These are phyloP conservation scores for Gryllus longicercus DNA, from an alignment of 2,888 invertebrate species.

Conservation along the genomic window DNA sequence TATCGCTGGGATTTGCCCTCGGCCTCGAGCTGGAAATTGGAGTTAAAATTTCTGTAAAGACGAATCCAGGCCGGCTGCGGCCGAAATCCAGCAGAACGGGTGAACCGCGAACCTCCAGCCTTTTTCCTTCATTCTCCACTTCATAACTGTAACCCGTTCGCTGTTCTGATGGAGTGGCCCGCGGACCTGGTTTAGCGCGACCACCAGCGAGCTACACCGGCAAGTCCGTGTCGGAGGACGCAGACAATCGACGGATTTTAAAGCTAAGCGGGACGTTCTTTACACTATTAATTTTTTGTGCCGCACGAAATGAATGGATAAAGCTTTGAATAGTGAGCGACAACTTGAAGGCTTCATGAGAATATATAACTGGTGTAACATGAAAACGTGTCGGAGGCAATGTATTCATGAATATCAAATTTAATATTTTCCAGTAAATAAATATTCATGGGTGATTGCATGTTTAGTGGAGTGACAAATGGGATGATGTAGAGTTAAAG, in stretches of 20 bases:
- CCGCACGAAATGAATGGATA: too few species aligned
- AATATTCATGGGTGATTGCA: background rate
- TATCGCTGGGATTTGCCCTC: background rate
- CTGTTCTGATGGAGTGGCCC: too few species aligned
- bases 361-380: background rate
- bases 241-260: too few species aligned
- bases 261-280: too few species aligned
- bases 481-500: background rate
- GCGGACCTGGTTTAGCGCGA: too few species aligned
- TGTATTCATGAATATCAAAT: constrained; percentile 6
- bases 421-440: constrained; percentile 11
- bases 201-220: too few species aligned
- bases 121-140: background rate
- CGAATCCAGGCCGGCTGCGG: background rate
- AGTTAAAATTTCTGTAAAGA: background rate
- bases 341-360: constrained; percentile 8
- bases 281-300: too few species aligned
- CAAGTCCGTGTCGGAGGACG: too few species aligned
- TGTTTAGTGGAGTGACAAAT: background rate
- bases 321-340: background rate
- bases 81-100: background rate
- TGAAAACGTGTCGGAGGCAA: background rate
- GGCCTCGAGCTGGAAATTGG: background rate
- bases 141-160: background rate
- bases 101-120: background rate